phyloP scores from a whole-genome alignment of 2,888 invertebrate genomes.

The Euphydryas editha region DNA sequence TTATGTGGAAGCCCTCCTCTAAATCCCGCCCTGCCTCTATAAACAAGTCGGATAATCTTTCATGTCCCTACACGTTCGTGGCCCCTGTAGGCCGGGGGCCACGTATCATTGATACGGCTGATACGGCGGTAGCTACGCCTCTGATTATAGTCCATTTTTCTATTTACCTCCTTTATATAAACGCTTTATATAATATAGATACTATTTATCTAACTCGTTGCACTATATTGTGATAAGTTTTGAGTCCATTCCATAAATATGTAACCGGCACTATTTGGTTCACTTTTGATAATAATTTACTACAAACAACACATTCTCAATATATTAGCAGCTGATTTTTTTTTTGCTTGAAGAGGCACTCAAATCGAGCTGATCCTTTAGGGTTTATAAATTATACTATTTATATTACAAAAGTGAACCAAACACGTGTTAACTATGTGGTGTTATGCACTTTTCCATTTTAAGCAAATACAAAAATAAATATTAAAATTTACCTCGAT shows the following conservation, averaged over 20 bases:
- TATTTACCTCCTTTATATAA: slow-evolving; percentile 10
- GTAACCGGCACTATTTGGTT: slow-evolving; percentile 14
- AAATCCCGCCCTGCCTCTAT: no score
- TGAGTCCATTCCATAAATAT: slow-evolving; percentile 31
- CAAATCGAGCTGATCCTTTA: no score
- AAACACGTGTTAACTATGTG: background rate
- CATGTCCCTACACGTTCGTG: no score
- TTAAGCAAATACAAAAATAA: background rate
- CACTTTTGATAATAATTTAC: slow-evolving; percentile 21
- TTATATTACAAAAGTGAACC: slow-evolving; percentile 23
- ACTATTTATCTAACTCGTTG: slow-evolving; percentile 24
- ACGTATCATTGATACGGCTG: no score
- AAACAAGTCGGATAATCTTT: no score
- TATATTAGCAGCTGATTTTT: no score
- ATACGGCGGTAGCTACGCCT: no score
- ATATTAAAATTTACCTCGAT: background rate
- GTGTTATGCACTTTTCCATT: slow-evolving; percentile 6
- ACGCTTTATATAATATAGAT: slow-evolving; percentile 7
- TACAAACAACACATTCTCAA: no score
- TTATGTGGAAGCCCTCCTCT: no score
- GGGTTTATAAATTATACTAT: no score
- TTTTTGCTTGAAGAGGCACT: no score
- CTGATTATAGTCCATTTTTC: slow-evolving; percentile 24
- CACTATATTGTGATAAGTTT: slow-evolving; percentile 30
- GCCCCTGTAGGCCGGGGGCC: no score